Evolutionary conservation across 1,140 invertebrate genomes (phyloP).

Genomic region (Microplitis demolitor): DNA sequence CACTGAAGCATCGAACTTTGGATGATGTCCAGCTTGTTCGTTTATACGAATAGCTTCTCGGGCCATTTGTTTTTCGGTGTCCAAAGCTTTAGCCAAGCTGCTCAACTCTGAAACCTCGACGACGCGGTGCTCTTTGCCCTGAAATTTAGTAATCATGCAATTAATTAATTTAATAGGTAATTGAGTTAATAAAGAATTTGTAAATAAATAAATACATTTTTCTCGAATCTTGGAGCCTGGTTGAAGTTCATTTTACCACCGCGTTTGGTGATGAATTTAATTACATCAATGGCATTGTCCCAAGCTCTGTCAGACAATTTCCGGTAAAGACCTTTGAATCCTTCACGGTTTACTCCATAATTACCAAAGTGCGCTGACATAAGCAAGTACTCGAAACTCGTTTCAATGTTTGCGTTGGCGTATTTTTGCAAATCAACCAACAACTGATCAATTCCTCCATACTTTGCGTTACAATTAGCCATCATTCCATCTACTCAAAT

Average conservation of each 20-base stretch:
- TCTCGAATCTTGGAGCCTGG: conserved; percentile 44
- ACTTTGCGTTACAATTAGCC: conserved; percentile 70
- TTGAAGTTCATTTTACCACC: conserved; percentile 66
- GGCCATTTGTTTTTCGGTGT: conserved; percentile 74
- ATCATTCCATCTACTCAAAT: conserved; percentile 40
- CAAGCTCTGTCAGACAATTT: conserved; percentile 76
- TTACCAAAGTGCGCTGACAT: conserved; percentile 79
- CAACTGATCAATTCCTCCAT: conserved; percentile 65
- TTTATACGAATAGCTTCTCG: conserved; percentile 72
- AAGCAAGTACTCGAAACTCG: conserved; percentile 75
- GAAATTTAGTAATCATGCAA: conserved; percentile 19
- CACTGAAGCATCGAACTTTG: conserved; percentile 55
- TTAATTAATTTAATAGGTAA: background rate
- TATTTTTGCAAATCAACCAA: conserved; percentile 65
- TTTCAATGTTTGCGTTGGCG: conserved; percentile 68
- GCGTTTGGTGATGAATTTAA: conserved; percentile 77
- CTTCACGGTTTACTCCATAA: conserved; percentile 74
- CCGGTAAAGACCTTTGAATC: conserved; percentile 76
- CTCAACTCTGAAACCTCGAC: conserved; percentile 67
- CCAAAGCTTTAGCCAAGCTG: conserved; percentile 75
- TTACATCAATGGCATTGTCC: conserved; percentile 73
- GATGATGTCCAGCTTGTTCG: conserved; percentile 39
- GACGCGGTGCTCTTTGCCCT: conserved; percentile 42
- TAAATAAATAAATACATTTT: conserved; percentile 35
- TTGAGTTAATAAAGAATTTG: background rate